phyloP scores from a whole-genome alignment of 2,888 invertebrate genomes.

The Cryptosula pallasiana region DNA sequence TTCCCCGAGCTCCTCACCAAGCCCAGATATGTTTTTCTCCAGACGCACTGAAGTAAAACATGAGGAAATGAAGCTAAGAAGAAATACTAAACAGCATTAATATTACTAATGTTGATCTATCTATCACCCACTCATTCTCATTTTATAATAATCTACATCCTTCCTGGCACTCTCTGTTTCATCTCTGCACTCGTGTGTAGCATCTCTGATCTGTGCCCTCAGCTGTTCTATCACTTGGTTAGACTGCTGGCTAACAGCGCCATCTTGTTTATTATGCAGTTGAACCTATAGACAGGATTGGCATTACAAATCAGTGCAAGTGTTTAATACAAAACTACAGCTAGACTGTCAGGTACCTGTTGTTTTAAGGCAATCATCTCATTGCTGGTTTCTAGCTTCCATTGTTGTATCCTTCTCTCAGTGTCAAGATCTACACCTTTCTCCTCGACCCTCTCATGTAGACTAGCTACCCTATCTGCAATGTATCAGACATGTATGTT shows the following conservation, averaged over 20 bases:
- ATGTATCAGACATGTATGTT: background rate
- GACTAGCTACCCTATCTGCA: background rate
- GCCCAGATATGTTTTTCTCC: background rate
- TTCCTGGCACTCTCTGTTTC: slow-evolving; percentile 5
- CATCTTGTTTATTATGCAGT: too few relatives aligned
- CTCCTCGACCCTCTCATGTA: background rate
- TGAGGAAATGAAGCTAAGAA: too few relatives aligned
- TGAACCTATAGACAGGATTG: too few relatives aligned
- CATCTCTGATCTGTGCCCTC: background rate
- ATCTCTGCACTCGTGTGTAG: background rate
- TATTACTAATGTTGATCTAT: background rate
- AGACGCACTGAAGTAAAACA: too few relatives aligned
- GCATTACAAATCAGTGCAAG: too few relatives aligned
- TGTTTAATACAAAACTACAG: too few relatives aligned
- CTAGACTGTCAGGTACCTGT: background rate
- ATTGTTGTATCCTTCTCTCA: background rate
- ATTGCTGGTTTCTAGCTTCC: background rate
- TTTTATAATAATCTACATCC: slow-evolving; percentile 17
- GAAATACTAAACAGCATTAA: background rate
- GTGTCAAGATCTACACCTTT: slow-evolving; percentile 13
- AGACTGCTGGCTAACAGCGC: too few relatives aligned
- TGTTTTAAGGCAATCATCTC: background rate
- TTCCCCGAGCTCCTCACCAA: background rate
- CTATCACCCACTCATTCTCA: background rate
- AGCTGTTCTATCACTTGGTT: background rate